Evolutionary conservation across 2,113 vertebrate species (phyloP).

Genomic region (Limnothrissa miodon): DNA sequence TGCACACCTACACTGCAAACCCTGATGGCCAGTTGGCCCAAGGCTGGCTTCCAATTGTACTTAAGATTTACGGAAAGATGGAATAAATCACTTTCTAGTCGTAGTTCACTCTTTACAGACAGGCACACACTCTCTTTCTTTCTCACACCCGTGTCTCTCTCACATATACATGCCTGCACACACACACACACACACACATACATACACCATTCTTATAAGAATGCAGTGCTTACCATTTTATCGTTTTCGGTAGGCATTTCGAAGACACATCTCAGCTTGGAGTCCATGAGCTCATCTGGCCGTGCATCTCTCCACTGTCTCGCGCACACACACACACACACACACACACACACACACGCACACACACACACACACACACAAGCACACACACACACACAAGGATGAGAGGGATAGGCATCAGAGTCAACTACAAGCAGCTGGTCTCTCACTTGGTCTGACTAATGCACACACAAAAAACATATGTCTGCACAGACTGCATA

Average conservation of each 20-base stretch:
- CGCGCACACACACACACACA: constrained; percentile 4
- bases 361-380: constrained; percentile 6
- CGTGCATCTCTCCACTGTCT: constrained; percentile 97
- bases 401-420: constrained; percentile 52
- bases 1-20: neutral
- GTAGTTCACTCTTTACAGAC: neutral
- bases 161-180: neutral
- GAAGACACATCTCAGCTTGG: constrained; percentile 98
- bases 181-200: neutral
- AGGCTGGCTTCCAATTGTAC: neutral
- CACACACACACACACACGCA: constrained; percentile 6
- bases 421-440: constrained; percentile 52
- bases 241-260: constrained; percentile 97
- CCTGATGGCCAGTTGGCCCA: neutral
- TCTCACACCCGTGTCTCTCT: too few species aligned
- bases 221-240: constrained; percentile 85
- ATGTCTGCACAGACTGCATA: neutral
- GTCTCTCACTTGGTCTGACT: constrained; percentile 22
- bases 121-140: neutral
- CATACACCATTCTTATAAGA: neutral
- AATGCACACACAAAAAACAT: neutral
- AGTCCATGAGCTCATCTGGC: constrained; percentile 98
- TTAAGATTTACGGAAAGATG: neutral
- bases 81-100: neutral
- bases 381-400: constrained; percentile 17